Conservation (phyloP, 2,888 invertebrate genomes). For the Melieria picta region DNA sequence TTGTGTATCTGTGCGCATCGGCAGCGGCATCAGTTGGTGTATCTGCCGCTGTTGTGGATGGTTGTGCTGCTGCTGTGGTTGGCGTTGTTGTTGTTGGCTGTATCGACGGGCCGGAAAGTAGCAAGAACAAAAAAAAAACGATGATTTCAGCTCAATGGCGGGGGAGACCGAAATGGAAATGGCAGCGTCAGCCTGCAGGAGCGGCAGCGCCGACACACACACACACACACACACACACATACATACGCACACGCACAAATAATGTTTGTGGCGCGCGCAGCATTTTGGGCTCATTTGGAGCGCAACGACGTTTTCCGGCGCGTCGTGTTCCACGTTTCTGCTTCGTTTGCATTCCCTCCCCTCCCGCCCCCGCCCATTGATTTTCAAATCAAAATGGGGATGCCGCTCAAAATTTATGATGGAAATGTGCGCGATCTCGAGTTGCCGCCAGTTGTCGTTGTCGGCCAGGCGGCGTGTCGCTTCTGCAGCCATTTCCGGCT, state of each 20-base stretch:
- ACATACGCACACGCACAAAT: constrained; percentile 40
- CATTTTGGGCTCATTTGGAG: constrained; percentile 49
- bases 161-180: constrained; percentile 28
- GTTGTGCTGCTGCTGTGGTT: neutral
- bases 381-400: neutral
- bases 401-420: too few relatives aligned
- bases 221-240: neutral
- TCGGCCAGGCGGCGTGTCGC: too few relatives aligned
- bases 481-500: too few relatives aligned
- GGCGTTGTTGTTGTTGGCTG: neutral
- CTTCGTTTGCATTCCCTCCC: constrained; percentile 19
- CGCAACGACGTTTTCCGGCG: constrained; percentile 35
- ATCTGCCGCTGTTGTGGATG: neutral
- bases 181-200: too few relatives aligned
- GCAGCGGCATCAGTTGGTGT: neutral
- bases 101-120: neutral
- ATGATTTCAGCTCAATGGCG: neutral
- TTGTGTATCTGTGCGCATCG: constrained; percentile 35
- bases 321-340: constrained; percentile 13
- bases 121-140: neutral
- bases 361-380: neutral
- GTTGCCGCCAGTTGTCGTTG: too few relatives aligned
- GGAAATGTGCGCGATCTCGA: too few relatives aligned
- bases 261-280: neutral
- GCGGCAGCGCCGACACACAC: neutral